phyloP scores from a whole-genome alignment of 2,888 invertebrate species.

The Noctua fimbriata region DNA sequence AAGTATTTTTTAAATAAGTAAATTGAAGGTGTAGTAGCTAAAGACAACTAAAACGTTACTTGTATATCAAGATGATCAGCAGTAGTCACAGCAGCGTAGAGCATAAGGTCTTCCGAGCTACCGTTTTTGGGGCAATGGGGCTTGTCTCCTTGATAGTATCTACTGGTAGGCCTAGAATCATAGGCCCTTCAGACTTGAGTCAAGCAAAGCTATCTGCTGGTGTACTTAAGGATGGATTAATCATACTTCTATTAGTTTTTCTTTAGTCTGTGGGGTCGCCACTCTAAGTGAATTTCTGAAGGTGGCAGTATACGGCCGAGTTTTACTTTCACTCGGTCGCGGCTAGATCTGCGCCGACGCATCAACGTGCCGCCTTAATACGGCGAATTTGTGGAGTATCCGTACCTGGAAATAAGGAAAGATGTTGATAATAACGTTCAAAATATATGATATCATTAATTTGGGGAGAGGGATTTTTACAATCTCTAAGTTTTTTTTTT shows the following conservation, averaged over 20 bases:
- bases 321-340: constrained; percentile 73
- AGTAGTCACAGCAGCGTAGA: neutral
- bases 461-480: neutral
- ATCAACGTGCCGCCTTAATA: constrained; percentile 50
- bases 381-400: constrained; percentile 51
- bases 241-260: constrained; percentile 23
- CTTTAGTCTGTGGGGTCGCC: constrained; percentile 34
- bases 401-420: constrained; percentile 62
- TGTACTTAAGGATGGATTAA: neutral
- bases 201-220: neutral
- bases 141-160: neutral
- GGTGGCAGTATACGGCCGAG: constrained; percentile 56
- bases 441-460: neutral
- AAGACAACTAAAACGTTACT: neutral
- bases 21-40: neutral
- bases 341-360: constrained; percentile 63
- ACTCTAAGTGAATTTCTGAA: constrained; percentile 63
- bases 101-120: neutral
- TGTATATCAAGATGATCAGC: neutral
- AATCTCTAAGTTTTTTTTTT: neutral
- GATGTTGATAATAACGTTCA: neutral
- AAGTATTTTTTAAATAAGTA: too few relatives aligned
- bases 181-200: too few relatives aligned
- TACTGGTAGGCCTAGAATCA: too few relatives aligned
- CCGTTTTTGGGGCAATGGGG: neutral